Evolutionary conservation across 2,797 vertebrate genomes (phyloP).

Genomic region (Tragopan temminckii): DNA sequence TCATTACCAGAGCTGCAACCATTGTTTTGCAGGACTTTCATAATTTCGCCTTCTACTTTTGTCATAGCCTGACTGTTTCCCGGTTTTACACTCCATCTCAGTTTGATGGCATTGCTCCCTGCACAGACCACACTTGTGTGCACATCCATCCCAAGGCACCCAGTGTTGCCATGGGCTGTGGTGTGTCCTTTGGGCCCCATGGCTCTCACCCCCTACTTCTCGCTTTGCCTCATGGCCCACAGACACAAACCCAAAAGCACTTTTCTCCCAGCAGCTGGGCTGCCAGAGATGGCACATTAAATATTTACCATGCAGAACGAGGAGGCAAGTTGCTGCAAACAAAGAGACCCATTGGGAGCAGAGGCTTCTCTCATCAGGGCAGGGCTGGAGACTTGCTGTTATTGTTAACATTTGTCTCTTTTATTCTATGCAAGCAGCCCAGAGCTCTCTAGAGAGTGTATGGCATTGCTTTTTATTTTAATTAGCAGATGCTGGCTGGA

Average conservation of each 20-base stretch:
- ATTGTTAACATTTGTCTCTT: slow-evolving; percentile 21
- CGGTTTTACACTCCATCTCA: not conserved
- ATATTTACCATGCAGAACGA: not conserved
- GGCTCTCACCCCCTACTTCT: not conserved
- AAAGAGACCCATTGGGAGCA: not conserved
- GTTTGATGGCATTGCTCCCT: not conserved
- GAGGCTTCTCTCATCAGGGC: not conserved
- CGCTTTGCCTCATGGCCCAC: not conserved
- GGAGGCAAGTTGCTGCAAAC: not conserved
- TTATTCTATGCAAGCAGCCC: not conserved
- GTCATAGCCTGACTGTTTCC: not conserved
- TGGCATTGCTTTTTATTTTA: not conserved
- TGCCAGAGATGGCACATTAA: not conserved
- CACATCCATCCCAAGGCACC: not conserved
- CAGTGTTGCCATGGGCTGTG: too few species aligned
- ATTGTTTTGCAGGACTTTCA: not conserved
- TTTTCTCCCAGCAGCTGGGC: not conserved
- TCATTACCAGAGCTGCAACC: not conserved
- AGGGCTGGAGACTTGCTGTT: not conserved
- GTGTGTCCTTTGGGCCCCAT: not conserved
- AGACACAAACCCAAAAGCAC: not conserved
- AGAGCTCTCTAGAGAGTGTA: fast-evolving
- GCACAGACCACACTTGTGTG: not conserved
- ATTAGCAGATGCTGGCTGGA: not conserved
- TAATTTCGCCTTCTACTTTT: not conserved